These are phyloP conservation scores for Antechinus flavipes DNA, from an alignment of 2,113 vertebrate genomes.

Conservation along the genomic window DNA sequence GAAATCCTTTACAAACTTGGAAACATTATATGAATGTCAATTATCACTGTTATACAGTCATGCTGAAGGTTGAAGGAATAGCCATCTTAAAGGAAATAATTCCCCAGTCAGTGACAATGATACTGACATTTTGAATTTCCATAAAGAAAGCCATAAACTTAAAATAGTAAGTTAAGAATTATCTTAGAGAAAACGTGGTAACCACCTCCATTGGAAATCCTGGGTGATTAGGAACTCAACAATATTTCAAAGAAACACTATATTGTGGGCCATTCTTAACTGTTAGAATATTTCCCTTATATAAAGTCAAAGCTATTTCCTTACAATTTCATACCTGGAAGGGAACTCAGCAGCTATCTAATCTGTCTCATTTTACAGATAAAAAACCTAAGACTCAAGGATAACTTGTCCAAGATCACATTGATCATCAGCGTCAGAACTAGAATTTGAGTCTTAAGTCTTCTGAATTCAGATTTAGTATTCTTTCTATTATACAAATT, in stretches of 20 bases:
- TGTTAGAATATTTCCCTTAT: background rate
- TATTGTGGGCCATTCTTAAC: background rate
- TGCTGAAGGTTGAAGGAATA: background rate
- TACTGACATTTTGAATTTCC: background rate
- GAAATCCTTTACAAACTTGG: background rate
- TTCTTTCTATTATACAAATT: background rate
- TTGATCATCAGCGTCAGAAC: background rate
- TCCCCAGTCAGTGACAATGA: background rate
- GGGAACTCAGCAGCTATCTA: constrained; percentile 6
- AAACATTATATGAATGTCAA: background rate
- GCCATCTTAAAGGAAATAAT: background rate
- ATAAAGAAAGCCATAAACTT: background rate
- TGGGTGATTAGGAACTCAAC: background rate
- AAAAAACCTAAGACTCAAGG: background rate
- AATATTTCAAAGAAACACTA: background rate
- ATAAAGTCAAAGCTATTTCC: background rate
- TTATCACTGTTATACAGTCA: background rate
- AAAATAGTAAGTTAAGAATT: background rate
- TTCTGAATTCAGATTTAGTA: background rate
- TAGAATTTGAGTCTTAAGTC: background rate
- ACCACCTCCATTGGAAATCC: background rate
- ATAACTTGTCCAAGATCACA: background rate
- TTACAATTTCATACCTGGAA: background rate
- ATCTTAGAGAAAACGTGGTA: background rate
- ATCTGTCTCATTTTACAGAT: constrained; percentile 17